Evolutionary conservation across 2,797 vertebrate species (phyloP), one percentile per base, ranked within the genome.

Genomic region (Xiphorhynchus erythropygius): DNA sequence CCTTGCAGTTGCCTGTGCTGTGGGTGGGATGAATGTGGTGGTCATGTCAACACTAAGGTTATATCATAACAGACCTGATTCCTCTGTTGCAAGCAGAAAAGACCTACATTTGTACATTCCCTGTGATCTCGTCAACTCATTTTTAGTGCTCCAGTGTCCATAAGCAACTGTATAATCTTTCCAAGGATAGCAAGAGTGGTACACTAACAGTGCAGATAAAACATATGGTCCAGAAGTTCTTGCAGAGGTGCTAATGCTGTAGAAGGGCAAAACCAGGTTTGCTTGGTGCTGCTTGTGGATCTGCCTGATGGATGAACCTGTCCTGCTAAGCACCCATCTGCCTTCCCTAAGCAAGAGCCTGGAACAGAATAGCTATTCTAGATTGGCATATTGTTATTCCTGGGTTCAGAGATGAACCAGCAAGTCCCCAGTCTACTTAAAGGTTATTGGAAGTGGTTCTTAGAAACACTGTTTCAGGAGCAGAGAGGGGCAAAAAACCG

Each of bases 271-370:
- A 68, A 55, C 11, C 49, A 77, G 46, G 27, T 93, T 84, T 56
- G 44, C 24, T 91, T 71, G 71, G 62, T 25, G 65, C 50, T 79
- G 21, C 50, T 71, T 55, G 10, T 78, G 28, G 59, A 50, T 55
- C 24, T 71, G 19, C 33, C 44, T 60, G 62, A 60, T 28, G 4
- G n/a, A 52, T 46, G 39, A 84, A 64, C 27, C 28, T 70, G 10
- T 63, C 7, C 53, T 67, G 49, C 80, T 56, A 37, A 78, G 44
- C 41, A 63, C 44, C 7, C 63, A 22, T 23, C n/a, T 80, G 49
- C 64, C 53, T 78, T 74, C 33, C 18, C 46, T n/a, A 46, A 0
- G 0, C 50, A 25, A 77, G 17, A 63, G 25, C 23, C 25, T 55
- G 55, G 35, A 76, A 79, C 12, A 63, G 35, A 69, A 81, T 10